Percentiles rank a stretch among this genome's conserved stretches.
phyloP scores from a whole-genome alignment of 2,888 invertebrate genomes.

The Patella ulyssiponensis region DNA sequence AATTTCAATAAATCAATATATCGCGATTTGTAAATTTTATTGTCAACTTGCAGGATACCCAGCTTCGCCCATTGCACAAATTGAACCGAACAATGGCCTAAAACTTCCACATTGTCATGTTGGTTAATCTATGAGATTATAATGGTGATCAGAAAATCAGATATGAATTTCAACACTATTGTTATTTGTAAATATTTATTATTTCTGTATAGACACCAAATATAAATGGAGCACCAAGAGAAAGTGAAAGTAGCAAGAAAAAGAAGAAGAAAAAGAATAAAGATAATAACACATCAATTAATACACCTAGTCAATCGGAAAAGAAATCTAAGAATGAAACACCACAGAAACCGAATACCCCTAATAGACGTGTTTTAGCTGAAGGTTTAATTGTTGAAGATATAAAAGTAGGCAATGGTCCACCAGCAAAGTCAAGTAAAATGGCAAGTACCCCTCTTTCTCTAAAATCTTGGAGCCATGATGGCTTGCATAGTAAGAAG shows the following conservation, averaged over 20 bases:
- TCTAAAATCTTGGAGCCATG: too few species aligned
- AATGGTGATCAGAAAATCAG: too few species aligned
- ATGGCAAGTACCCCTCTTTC: slow-evolving; percentile 65
- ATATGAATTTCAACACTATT: too few species aligned
- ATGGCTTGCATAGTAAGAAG: too few species aligned
- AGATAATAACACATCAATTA: slow-evolving; percentile 21
- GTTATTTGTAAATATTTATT: background rate
- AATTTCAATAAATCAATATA: too few species aligned
- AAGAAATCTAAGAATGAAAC: slow-evolving; percentile 3
- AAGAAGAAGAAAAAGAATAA: slow-evolving; percentile 39
- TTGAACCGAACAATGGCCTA: too few species aligned
- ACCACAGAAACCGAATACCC: slow-evolving; percentile 4
- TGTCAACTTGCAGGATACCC: too few species aligned
- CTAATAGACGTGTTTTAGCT: slow-evolving; percentile 70
- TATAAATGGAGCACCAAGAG: slow-evolving; percentile 16
- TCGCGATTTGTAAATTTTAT: too few species aligned
- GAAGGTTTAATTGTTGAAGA: slow-evolving; percentile 90
- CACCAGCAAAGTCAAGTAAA: slow-evolving; percentile 84
- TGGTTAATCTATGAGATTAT: too few species aligned
- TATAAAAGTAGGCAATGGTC: slow-evolving; percentile 84
- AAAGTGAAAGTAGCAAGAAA: slow-evolving; percentile 26
- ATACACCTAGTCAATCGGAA: slow-evolving; percentile 12
- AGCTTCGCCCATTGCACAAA: too few species aligned
- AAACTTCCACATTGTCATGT: too few species aligned
- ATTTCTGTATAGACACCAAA: slow-evolving; percentile 6